A percentile compares a stretch with the other conserved stretches of the same genome.
These are phyloP conservation scores for Leptocoma aspasia DNA, from an alignment of 2,113 vertebrate genomes.

Conservation along the genomic window DNA sequence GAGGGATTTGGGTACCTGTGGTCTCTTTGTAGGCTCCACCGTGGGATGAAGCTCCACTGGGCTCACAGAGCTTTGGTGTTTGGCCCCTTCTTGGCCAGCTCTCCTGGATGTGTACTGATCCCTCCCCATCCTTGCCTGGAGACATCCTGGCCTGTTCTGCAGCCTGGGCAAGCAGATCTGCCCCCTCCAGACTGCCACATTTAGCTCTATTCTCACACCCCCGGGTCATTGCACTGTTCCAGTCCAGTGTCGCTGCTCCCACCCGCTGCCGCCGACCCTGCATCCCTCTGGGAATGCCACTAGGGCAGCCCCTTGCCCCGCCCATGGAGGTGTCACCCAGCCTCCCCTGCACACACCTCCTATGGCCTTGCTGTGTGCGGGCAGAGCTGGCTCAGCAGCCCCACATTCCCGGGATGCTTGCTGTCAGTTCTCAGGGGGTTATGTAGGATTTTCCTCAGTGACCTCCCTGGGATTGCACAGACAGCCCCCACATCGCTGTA, in stretches of 20 bases:
- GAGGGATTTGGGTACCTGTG: background rate
- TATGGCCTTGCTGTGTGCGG: rapidly evolving
- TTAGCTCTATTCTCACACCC: background rate
- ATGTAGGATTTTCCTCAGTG: background rate
- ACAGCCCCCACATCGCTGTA: rapidly evolving
- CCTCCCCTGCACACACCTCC: background rate
- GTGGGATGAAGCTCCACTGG: background rate
- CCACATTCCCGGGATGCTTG: rapidly evolving
- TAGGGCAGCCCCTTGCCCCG: background rate
- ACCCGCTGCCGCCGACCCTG: background rate
- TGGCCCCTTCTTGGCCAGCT: background rate
- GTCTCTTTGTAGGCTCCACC: background rate
- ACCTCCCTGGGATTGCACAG: background rate
- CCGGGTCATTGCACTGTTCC: background rate
- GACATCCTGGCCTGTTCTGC: background rate
- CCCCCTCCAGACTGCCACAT: background rate
- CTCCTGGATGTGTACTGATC: background rate
- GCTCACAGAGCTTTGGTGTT: background rate
- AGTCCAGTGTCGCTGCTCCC: background rate
- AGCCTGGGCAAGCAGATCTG: background rate
- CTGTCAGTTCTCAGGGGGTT: background rate
- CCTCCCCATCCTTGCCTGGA: background rate
- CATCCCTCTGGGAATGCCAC: background rate
- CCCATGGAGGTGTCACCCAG: background rate
- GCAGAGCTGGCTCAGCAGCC: background rate